Evolutionary conservation across 2,888 invertebrate genomes (phyloP).

Genomic region (Caenorhabditis sp.): DNA sequence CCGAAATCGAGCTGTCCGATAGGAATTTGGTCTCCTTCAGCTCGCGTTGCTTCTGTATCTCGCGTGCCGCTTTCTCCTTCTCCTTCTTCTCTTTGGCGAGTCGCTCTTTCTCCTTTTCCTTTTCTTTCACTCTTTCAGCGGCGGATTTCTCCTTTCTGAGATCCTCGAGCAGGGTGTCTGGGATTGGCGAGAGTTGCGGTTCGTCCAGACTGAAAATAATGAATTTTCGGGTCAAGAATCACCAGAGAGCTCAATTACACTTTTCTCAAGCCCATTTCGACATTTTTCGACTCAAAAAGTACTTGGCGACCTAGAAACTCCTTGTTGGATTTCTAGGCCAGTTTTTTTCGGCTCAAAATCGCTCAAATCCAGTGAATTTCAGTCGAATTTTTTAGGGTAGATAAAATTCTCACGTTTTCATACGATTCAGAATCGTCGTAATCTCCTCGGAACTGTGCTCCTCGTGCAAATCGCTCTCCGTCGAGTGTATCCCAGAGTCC

Average conservation of each 20-base stretch:
- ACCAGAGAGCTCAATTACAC: no score
- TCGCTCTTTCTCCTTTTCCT: not conserved
- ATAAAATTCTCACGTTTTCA: constrained; percentile 45
- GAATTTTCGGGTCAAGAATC: not conserved
- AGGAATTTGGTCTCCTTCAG: constrained; percentile 9
- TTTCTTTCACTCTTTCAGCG: no score
- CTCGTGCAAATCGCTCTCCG: constrained; percentile 63
- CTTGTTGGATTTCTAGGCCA: not conserved
- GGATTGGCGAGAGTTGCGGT: constrained; percentile 48
- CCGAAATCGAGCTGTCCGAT: constrained; percentile 41
- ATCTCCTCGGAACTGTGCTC: constrained; percentile 56
- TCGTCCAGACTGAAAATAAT: constrained; percentile 41
- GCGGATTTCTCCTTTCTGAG: constrained; percentile 4
- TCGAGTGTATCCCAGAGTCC: constrained; percentile 70
- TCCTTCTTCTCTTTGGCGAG: not conserved
- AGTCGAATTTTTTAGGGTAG: no score
- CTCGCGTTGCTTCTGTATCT: constrained; percentile 6
- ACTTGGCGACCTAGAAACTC: no score
- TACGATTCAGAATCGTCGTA: constrained; percentile 45
- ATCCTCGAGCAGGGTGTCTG: not conserved
- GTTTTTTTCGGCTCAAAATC: not conserved
- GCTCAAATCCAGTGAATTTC: no score
- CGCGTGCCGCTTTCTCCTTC: not conserved
- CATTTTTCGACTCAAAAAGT: no score
- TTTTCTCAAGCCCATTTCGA: no score